Conservation (phyloP, 1,140 invertebrate species). For the Phenacoccus solenopsis region DNA sequence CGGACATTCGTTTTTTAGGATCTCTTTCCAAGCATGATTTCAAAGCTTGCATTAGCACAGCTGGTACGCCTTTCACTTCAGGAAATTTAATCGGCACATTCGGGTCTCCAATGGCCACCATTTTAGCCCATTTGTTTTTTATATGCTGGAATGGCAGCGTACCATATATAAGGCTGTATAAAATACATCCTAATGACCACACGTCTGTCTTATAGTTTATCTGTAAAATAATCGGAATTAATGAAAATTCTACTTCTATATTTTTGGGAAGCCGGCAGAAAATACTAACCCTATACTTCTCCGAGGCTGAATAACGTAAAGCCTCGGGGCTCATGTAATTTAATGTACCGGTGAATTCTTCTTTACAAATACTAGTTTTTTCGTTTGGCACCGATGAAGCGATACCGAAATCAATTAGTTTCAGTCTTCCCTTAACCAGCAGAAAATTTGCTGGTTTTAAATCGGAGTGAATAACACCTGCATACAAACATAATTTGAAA, state of each 20-base stretch:
- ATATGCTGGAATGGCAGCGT: conserved; percentile 83
- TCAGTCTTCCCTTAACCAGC: conserved; percentile 69
- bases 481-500: conserved; percentile 26
- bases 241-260: too few species aligned
- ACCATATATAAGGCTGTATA: conserved; percentile 86
- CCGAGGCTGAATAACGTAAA: too few species aligned
- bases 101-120: conserved; percentile 68
- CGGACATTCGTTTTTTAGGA: conserved; percentile 26
- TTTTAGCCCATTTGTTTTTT: conserved; percentile 56
- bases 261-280: too few species aligned
- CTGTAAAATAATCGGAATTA: too few species aligned
- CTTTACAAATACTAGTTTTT: conserved; percentile 77
- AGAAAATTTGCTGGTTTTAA: conserved; percentile 96
- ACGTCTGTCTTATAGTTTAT: conserved; percentile 88
- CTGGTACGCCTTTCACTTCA: conserved; percentile 21
- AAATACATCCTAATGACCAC: conserved; percentile 94
- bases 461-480: conserved; percentile 89
- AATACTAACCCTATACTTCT: too few species aligned
- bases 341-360: conserved; percentile 69
- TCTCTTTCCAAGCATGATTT: conserved; percentile 26
- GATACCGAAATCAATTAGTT: conserved; percentile 97
- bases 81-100: conserved; percentile 63
- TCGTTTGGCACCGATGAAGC: conserved; percentile 79
- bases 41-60: conserved; percentile 22
- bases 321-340: conserved; percentile 97